Evolutionary conservation across 2,888 invertebrate species (phyloP).

Genomic region (Drosophila robusta): DNA sequence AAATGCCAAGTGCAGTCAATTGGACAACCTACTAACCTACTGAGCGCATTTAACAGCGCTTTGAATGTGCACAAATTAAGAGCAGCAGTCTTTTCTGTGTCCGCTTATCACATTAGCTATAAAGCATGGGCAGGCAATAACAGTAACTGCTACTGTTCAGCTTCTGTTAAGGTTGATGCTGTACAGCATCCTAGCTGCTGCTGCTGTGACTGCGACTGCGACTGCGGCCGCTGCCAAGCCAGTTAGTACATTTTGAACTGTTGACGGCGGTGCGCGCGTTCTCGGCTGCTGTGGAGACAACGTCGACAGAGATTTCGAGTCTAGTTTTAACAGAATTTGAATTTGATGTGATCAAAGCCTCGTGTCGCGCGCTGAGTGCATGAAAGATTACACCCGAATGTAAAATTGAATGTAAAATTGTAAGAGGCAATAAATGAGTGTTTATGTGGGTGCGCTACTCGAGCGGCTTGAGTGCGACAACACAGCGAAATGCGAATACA

Average conservation of each 20-base stretch:
- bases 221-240: slow-evolving; percentile 25
- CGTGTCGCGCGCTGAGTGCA: slow-evolving; percentile 16
- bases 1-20: slow-evolving; percentile 4
- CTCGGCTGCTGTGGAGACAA: slow-evolving; percentile 32
- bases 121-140: background rate
- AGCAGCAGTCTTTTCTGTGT: slow-evolving; percentile 22
- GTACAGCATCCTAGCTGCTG: background rate
- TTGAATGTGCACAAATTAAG: slow-evolving; percentile 30
- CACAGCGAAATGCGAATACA: slow-evolving; percentile 27
- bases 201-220: slow-evolving; percentile 9
- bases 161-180: background rate
- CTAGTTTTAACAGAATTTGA: slow-evolving; percentile 27
- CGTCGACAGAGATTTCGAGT: slow-evolving; percentile 5
- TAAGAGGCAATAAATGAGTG: slow-evolving; percentile 50
- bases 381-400: slow-evolving; percentile 69
- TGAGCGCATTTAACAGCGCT: slow-evolving; percentile 46
- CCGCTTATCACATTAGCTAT: slow-evolving; percentile 40
- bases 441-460: slow-evolving; percentile 9
- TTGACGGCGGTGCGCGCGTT: slow-evolving; percentile 72
- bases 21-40: slow-evolving; percentile 75
- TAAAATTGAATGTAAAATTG: slow-evolving; percentile 57
- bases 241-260: slow-evolving; percentile 75
- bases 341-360: slow-evolving; percentile 36
- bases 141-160: background rate
- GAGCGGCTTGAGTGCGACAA: background rate